phyloP scores from a whole-genome alignment of 2,113 vertebrate genomes.

The Isurus oxyrinchus region DNA sequence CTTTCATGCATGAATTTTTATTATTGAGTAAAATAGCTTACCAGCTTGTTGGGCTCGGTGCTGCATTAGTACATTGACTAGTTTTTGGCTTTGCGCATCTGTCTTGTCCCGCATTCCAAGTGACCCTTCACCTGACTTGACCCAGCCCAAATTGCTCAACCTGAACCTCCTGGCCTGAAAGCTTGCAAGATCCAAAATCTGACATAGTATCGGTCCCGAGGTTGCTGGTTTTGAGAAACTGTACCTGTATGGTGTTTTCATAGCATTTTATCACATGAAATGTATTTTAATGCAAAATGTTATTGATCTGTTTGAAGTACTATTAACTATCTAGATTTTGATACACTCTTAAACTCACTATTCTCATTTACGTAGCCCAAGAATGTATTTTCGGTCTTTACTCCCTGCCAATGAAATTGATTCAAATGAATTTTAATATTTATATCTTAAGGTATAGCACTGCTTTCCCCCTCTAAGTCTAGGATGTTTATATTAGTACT shows the following conservation, averaged over 20 bases:
- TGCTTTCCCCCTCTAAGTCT: not conserved
- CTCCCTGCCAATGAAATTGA: not conserved
- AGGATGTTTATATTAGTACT: not conserved
- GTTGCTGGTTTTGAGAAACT: too few relatives aligned
- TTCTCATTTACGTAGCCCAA: not conserved
- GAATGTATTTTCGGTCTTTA: not conserved
- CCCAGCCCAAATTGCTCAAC: too few relatives aligned
- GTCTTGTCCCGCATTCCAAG: too few relatives aligned
- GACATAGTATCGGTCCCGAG: too few relatives aligned
- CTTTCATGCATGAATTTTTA: too few relatives aligned
- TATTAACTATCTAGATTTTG: not conserved
- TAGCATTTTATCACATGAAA: not conserved
- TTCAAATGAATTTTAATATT: not conserved
- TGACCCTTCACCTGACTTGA: too few relatives aligned
- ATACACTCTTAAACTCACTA: not conserved
- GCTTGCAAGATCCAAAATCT: too few relatives aligned
- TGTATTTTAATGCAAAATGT: not conserved
- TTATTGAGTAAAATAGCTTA: too few relatives aligned
- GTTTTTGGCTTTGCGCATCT: too few relatives aligned
- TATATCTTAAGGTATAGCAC: not conserved
- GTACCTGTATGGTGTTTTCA: not conserved
- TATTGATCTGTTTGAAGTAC: not conserved
- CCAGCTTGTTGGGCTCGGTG: too few relatives aligned
- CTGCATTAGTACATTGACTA: too few relatives aligned
- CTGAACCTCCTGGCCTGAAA: too few relatives aligned